These are phyloP conservation scores for Malacoctenus gilli DNA, from an alignment of 2,797 vertebrate genomes.

Conservation along the genomic window DNA sequence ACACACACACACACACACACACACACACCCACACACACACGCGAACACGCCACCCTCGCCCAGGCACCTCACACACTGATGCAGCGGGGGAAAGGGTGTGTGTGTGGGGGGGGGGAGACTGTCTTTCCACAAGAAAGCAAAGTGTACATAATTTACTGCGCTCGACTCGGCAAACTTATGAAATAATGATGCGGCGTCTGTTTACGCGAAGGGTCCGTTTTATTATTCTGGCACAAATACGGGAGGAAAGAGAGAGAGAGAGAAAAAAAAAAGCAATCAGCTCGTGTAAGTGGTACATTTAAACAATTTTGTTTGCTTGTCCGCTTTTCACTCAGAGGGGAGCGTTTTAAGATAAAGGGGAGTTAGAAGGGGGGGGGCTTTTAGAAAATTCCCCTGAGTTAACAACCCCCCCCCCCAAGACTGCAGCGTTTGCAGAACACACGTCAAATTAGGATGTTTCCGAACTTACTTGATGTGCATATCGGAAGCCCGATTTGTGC, in stretches of 20 bases:
- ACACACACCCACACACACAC: conserved; percentile 35
- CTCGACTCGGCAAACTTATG: conserved; percentile 68
- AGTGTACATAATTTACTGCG: conserved; percentile 77
- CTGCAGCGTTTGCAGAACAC: conserved; percentile 56
- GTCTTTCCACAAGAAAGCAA: conserved; percentile 54
- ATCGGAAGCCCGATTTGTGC: conserved; percentile 20
- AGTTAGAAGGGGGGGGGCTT: no score
- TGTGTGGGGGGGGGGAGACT: no score
- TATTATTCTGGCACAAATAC: conserved; percentile 75
- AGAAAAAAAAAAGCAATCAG: conserved; percentile 55
- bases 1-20: conserved; percentile 33
- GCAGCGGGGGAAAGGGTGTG: conserved; percentile 52
- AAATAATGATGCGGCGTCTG: conserved; percentile 80
- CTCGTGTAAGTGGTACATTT: conserved; percentile 74
- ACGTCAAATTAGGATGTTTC: conserved; percentile 49
- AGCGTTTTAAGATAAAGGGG: conserved; percentile 69
- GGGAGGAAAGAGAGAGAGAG: no score
- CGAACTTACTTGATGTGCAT: conserved; percentile 37
- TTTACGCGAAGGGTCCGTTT: conserved; percentile 68
- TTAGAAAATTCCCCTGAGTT: conserved; percentile 73
- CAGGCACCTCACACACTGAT: conserved; percentile 60
- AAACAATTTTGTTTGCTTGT: conserved; percentile 76
- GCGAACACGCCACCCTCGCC: conserved; percentile 34
- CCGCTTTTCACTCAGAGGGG: conserved; percentile 75
- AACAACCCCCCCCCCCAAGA: conserved; percentile 24